These are phyloP conservation scores for Ameiurus melas DNA, from an alignment of 2,113 vertebrate genomes.

Conservation along the genomic window DNA sequence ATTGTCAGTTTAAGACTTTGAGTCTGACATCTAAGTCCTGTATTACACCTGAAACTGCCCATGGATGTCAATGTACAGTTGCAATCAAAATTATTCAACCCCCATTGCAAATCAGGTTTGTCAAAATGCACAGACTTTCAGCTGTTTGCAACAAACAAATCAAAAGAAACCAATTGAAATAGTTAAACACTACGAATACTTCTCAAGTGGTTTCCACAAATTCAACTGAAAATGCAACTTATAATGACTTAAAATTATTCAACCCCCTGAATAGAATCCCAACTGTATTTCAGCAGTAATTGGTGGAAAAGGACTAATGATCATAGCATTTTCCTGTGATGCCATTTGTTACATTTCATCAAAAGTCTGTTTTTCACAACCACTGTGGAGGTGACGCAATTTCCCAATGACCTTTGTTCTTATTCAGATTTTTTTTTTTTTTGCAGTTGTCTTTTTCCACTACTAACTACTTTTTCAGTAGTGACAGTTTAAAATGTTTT, in stretches of 20 bases:
- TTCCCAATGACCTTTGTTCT: not conserved
- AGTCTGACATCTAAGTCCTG: not conserved
- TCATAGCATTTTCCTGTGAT: not conserved
- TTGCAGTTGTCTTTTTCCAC: not conserved
- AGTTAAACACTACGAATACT: too few species aligned
- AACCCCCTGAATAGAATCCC: too few species aligned
- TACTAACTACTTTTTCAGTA: not conserved
- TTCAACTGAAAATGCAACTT: too few species aligned
- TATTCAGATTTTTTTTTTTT: not conserved
- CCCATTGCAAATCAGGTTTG: too few species aligned
- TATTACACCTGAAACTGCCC: not conserved
- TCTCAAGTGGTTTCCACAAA: too few species aligned
- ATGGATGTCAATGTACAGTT: not conserved
- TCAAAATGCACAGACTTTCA: too few species aligned
- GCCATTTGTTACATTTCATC: not conserved
- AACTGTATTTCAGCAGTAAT: not conserved
- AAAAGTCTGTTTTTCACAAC: not conserved
- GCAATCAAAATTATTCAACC: too few species aligned
- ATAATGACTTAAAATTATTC: too few species aligned
- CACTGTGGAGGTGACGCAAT: not conserved
- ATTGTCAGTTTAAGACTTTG: not conserved
- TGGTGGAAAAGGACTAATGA: not conserved
- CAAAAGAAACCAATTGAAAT: too few species aligned
- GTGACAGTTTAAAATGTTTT: not conserved
- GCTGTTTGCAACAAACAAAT: too few species aligned